These are phyloP conservation scores for Ateles fusciceps DNA, from an alignment of 2,797 vertebrate genomes.

Conservation along the genomic window DNA sequence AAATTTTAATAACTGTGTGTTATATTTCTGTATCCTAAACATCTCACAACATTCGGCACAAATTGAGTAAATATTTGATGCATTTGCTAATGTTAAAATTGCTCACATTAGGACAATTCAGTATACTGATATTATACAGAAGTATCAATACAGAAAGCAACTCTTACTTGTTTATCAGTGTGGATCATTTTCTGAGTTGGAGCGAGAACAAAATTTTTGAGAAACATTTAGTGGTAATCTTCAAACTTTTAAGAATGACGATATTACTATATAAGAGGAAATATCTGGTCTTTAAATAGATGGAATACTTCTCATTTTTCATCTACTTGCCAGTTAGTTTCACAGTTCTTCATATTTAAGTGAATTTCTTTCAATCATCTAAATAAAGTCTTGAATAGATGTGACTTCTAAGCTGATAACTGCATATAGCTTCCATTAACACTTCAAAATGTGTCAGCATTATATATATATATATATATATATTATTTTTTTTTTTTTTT, in stretches of 20 bases:
- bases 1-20: neutral
- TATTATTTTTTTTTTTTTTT: neutral
- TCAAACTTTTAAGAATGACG: neutral
- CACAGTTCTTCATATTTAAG: neutral
- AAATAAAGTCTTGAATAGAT: neutral
- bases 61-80: neutral
- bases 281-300: neutral
- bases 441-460: neutral
- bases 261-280: neutral
- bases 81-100: neutral
- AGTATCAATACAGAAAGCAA: neutral
- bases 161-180: rapidly evolving
- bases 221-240: neutral
- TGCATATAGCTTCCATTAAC: neutral
- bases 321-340: neutral
- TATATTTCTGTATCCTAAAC: neutral
- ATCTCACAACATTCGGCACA: neutral
- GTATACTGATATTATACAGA: neutral
- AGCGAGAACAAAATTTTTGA: neutral
- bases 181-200: neutral
- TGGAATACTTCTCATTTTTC: neutral
- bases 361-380: neutral
- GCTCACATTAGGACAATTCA: neutral
- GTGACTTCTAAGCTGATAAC: neutral
- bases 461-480: neutral